phyloP scores from a whole-genome alignment of 1,140 invertebrate species.

The Matsumurasca onukii region DNA sequence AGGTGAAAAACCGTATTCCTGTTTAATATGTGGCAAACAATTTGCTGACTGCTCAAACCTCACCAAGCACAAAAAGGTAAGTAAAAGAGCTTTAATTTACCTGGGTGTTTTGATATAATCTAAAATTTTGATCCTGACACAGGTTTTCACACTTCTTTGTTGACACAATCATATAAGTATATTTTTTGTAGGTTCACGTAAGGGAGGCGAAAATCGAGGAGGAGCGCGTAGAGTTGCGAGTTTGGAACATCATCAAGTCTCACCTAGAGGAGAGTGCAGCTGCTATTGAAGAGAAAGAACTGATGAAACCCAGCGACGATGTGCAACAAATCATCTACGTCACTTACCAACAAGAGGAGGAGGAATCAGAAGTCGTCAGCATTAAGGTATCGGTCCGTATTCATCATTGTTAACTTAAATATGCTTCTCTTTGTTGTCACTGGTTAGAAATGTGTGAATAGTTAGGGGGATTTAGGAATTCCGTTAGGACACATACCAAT shows the following conservation, averaged over 20 bases:
- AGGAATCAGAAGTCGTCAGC: neutral
- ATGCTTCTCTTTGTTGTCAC: too few relatives aligned
- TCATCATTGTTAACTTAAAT: too few relatives aligned
- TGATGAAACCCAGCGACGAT: slow-evolving; percentile 24
- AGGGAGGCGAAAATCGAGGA: slow-evolving; percentile 18
- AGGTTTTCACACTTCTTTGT: too few relatives aligned
- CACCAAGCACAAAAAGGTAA: slow-evolving; percentile 63
- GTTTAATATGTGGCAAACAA: slow-evolving; percentile 69
- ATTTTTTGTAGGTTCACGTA: slow-evolving; percentile 23
- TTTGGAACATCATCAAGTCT: slow-evolving; percentile 39
- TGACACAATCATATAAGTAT: too few relatives aligned
- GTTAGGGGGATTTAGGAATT: too few relatives aligned
- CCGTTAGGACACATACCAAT: too few relatives aligned
- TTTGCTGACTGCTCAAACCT: slow-evolving; percentile 70
- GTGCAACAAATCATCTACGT: slow-evolving; percentile 53
- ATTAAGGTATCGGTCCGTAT: too few relatives aligned
- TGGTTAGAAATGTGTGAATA: too few relatives aligned
- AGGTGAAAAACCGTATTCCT: slow-evolving; percentile 78
- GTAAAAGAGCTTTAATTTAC: neutral
- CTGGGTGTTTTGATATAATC: neutral
- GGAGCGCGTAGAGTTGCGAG: slow-evolving; percentile 32
- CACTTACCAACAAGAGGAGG: slow-evolving; percentile 51
- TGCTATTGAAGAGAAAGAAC: slow-evolving; percentile 14
- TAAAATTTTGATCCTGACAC: too few relatives aligned
- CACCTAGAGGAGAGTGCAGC: slow-evolving; percentile 34